These are phyloP conservation scores for Alca torda DNA, from an alignment of 2,797 vertebrate genomes.

Conservation along the genomic window DNA sequence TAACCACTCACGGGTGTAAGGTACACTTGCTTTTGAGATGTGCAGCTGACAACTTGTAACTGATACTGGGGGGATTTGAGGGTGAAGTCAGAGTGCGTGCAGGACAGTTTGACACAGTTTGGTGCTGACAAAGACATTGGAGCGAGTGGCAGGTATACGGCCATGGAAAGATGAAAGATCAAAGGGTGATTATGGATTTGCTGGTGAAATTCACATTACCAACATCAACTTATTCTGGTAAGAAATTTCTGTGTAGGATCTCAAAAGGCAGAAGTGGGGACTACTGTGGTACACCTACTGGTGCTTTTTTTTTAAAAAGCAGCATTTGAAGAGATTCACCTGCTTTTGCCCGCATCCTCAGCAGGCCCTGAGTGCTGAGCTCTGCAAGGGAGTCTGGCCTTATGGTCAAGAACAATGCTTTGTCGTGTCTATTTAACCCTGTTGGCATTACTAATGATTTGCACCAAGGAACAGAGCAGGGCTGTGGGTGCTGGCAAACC, in stretches of 20 bases:
- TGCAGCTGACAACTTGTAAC: background rate
- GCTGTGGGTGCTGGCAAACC: background rate
- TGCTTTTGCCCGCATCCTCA: background rate
- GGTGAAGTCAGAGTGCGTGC: background rate
- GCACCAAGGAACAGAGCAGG: background rate
- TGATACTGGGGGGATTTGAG: rapidly evolving
- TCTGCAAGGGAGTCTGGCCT: background rate
- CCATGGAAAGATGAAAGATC: background rate
- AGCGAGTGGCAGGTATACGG: background rate
- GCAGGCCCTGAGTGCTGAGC: background rate
- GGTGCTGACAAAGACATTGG: background rate
- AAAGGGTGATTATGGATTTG: background rate
- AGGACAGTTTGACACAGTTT: background rate
- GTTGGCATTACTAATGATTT: background rate
- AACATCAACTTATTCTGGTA: background rate
- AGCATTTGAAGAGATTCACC: background rate
- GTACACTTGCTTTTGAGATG: background rate
- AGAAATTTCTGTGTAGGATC: background rate
- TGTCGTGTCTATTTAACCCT: background rate
- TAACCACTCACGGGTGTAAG: background rate
- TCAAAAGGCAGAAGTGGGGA: background rate
- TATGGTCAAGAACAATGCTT: background rate
- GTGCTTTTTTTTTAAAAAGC: background rate
- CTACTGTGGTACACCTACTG: background rate
- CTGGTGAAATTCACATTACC: background rate